Evolutionary conservation across 1,140 invertebrate species (phyloP), one percentile per base, ranked within the genome.

Genomic region (Bombus fervidus): DNA sequence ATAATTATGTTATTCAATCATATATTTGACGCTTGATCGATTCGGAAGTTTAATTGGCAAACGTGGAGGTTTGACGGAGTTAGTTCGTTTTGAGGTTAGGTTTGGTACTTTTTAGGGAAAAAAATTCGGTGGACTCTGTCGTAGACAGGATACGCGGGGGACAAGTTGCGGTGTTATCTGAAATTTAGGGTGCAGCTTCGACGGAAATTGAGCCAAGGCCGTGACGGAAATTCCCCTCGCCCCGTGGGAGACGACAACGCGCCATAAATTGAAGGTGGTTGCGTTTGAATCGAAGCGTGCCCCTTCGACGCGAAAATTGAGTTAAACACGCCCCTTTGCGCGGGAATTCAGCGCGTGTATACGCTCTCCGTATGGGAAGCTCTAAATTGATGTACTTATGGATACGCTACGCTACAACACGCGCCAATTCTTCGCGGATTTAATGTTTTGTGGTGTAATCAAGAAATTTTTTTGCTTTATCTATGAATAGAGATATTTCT

Each of bases 121-220:
- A 78, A 69, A 25, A 62, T 39, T 66, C 37, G 5, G 5, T 53
- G 53, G 71, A 53, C 15, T 6, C 53, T 37, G n/a, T 74, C 74
- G 62, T 73, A 74, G 84, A 71, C 88, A 89, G 88, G 87, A 89
- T 89, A 82, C 43, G 74, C 75, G 79, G 80, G 87, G 88, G 87
- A 89, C 88, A 89, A 89, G 88, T 89, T 89, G 88, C 18, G 88
- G 87, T 71, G 88, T 89, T 89, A 89, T 89, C 88, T 89, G 79
- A 89, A 89, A 89, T 89, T 89, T 89, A 89, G 87, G 87, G 80
- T 71, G 85, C 88, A 83, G 85, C 87, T 57, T 43, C 43, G 53
- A 66, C 88, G 87, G 87, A 89, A 89, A 89, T 89, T 89, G 87
- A 89, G 88, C 88, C 88, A 86, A 86, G 88, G 77, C 88, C 77